Base-by-base conservation (phyloP, 2,113 vertebrate species). In the Pogona vitticeps region DNA sequence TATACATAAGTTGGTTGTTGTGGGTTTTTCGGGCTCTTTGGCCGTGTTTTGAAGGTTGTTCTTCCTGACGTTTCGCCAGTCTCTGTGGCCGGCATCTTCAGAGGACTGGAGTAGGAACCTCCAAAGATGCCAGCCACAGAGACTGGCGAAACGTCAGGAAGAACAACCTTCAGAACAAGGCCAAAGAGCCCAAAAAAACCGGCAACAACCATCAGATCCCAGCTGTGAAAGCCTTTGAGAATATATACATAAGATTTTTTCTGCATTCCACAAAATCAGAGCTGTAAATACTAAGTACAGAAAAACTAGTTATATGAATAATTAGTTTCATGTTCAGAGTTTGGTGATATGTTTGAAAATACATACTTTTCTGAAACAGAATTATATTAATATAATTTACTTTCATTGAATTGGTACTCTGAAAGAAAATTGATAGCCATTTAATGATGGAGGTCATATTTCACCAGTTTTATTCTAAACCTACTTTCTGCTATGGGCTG, bases 341-440 rank as follows among this genome's bases (percentile, higher is more conserved):
- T 97, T 97, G 96, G 96, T 97, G 96, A 97, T 97, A 88, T 97
- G 96, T 97, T 97, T 96, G 94, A 95, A 96, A 93, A 93, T 90
- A 93, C 85, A 96, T 96, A 95, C 96, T 97, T 97, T 97, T 97
- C 96, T 97, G 95, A 96, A 97, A 97, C 96, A 97, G 96, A 97
- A 97, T 95, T 96, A 91, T 96, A 95, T 88, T 93, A 94, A 95
- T 90, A 93, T 93, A 94, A 95, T 95, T 84, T 93, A 93, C 93
- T 95, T 84, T 91, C 91, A 92, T 75, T 95, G 80, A 95, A 90
- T 94, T 95, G 89, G 63, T 96, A 94, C 94, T 89, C 92, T 80
- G 91, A 89, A 90, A 36, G 12, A 93, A 91, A 88, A 91, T 80
- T 93, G 31, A 91, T 86, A 94, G 94, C 83, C 94, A 82, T 94